Evolutionary conservation across 1,140 invertebrate genomes (phyloP).

Genomic region (Danaus plexippus): DNA sequence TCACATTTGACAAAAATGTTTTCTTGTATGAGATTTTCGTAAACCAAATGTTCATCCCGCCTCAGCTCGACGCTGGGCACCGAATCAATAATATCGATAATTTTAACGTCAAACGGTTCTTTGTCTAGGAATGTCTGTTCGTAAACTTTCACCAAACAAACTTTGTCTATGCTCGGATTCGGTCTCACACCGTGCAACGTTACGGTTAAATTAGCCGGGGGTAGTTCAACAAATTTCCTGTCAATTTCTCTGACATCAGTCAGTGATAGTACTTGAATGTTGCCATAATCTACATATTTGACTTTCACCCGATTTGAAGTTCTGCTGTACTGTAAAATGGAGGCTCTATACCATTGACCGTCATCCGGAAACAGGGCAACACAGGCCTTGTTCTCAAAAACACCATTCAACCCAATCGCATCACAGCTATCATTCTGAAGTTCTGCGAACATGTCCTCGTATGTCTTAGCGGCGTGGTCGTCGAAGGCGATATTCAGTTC

Average conservation of each 20-base stretch:
- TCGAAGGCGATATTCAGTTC: constrained; percentile 43
- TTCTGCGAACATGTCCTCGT: constrained; percentile 42
- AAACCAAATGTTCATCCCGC: constrained; percentile 37
- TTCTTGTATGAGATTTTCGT: constrained; percentile 40
- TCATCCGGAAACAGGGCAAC: constrained; percentile 51
- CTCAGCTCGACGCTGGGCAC: constrained; percentile 42
- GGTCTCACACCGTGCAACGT: constrained; percentile 35
- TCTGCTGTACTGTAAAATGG: constrained; percentile 48
- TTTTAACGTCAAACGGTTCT: constrained; percentile 41
- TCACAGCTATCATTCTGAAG: constrained; percentile 32
- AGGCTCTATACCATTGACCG: constrained; percentile 51
- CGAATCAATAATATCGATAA: constrained; percentile 28
- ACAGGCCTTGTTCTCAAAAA: constrained; percentile 58
- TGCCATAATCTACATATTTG: constrained; percentile 62
- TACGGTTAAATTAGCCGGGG: constrained; percentile 38
- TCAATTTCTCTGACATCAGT: constrained; percentile 46
- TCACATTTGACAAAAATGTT: constrained; percentile 29
- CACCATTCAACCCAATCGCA: constrained; percentile 38
- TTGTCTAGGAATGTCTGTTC: constrained; percentile 43
- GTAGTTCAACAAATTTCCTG: constrained; percentile 39
- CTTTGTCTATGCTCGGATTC: constrained; percentile 37
- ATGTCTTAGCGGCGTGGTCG: constrained; percentile 29
- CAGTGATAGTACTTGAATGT: constrained; percentile 41
- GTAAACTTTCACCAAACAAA: constrained; percentile 29
- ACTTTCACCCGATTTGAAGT: constrained; percentile 47